Conservation (phyloP, 2,113 vertebrate species). For the Ammospiza caudacuta region DNA sequence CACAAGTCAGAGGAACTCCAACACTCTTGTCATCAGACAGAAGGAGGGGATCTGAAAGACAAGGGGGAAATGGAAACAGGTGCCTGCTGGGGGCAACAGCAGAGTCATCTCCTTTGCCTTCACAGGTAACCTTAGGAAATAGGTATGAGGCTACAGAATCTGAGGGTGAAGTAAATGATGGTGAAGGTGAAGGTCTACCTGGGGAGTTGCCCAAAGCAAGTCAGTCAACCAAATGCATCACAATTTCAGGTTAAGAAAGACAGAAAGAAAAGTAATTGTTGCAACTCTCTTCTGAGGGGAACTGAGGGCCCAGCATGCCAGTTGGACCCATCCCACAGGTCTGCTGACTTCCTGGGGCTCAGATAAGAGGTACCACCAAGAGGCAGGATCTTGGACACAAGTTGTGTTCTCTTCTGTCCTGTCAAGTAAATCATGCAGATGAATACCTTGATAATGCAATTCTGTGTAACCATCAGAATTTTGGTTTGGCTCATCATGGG, state of each 20-base stretch:
- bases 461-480: not conserved
- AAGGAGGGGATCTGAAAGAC: not conserved
- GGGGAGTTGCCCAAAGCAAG: not conserved
- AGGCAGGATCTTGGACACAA: fast-evolving
- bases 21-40: not conserved
- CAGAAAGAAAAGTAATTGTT: not conserved
- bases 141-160: not conserved
- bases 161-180: not conserved
- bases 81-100: too few species aligned
- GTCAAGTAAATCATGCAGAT: not conserved
- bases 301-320: not conserved
- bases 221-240: not conserved
- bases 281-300: not conserved
- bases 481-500: not conserved
- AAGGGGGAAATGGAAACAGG: not conserved
- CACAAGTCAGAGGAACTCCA: not conserved
- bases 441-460: not conserved
- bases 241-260: not conserved
- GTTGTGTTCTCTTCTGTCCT: not conserved
- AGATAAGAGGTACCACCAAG: not conserved
- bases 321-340: not conserved
- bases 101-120: not conserved
- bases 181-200: not conserved
- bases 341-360: not conserved
- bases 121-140: not conserved